A percentile compares a stretch with the other conserved stretches of the same genome.
Evolutionary conservation across 2,888 invertebrate genomes (phyloP).

Genomic region (Coronaproctus castanopsis): DNA sequence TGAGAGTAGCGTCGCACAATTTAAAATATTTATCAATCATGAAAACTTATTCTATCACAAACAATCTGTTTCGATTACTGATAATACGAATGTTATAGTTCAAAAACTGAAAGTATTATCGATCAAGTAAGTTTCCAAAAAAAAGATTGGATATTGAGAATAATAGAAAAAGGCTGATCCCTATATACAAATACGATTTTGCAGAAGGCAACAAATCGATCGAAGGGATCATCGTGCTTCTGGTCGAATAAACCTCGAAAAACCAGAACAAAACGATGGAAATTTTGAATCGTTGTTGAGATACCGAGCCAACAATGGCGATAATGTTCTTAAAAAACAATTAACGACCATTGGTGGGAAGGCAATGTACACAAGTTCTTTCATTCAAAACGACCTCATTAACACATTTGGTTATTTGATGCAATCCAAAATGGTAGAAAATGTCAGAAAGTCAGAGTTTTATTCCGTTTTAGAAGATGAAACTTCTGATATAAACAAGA

Average conservation of each 20-base stretch:
- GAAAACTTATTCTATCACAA: too few species aligned
- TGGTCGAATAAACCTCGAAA: not conserved
- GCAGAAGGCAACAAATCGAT: not conserved
- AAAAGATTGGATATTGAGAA: too few species aligned
- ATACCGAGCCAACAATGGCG: not conserved
- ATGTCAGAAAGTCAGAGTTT: not conserved
- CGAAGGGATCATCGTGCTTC: not conserved
- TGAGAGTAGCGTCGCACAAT: too few species aligned
- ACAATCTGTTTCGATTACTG: too few species aligned
- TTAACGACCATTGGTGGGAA: too few species aligned
- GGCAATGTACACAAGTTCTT: not conserved
- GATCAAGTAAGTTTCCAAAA: too few species aligned
- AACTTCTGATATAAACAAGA: not conserved
- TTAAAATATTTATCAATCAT: too few species aligned
- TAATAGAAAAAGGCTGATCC: not conserved
- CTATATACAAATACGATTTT: not conserved
- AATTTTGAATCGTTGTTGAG: not conserved
- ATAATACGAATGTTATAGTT: too few species aligned
- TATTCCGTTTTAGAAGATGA: not conserved
- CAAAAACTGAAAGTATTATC: too few species aligned
- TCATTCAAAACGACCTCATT: not conserved
- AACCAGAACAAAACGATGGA: not conserved
- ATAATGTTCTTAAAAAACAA: not conserved
- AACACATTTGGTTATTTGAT: not conserved
- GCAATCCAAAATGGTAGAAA: not conserved